Evolutionary conservation across 2,888 invertebrate genomes (phyloP), one percentile per base, ranked within the genome.

Genomic region (Acanthosepion lycidas): DNA sequence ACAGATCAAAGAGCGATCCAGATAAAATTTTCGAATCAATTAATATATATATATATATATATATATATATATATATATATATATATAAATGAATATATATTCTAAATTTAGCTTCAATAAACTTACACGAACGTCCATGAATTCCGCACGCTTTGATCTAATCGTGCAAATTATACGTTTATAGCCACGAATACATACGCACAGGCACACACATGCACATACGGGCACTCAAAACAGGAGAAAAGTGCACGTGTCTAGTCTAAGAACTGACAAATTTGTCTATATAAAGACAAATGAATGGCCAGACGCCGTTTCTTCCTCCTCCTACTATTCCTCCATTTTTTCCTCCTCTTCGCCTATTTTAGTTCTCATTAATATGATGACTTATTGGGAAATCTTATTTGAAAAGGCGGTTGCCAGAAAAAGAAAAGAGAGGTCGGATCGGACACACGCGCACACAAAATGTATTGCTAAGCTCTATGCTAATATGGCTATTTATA

Each of bases 241-340:
- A 18, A 78, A 23, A n/a, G 78, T 78, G n/a, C 78, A 15, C 78
- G 33, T n/a, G 78, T 78, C 78, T 78, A 6, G 78, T 18, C 78
- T 78, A n/a, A n/a, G 15, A 78, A 78, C 78, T 33, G 78, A 78
- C 78, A 33, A 78, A n/a, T 78, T n/a, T 33, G 78, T 78, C 78
- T 78, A 78, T 78, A 78, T 78, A 78, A 78, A 78, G 78, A 78
- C 78, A 78, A 78, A 78, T 78, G 78, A 78, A 78, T 33, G 18
- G 4, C 12, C n/a, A 78, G 78, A n/a, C 78, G 28, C 28, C 78
- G 28, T 28, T 33, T 15, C n/a, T 12, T n/a, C 9, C 18, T 33
- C 12, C n/a, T 15, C n/a, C 18, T 78, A 12, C 5, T 78, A 15
- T n/a, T 78, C 18, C 15, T 78, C 6, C 23, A 3, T 78, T 78